These are phyloP conservation scores for Tiliacea aurago DNA, from an alignment of 2,888 invertebrate genomes.

Conservation along the genomic window DNA sequence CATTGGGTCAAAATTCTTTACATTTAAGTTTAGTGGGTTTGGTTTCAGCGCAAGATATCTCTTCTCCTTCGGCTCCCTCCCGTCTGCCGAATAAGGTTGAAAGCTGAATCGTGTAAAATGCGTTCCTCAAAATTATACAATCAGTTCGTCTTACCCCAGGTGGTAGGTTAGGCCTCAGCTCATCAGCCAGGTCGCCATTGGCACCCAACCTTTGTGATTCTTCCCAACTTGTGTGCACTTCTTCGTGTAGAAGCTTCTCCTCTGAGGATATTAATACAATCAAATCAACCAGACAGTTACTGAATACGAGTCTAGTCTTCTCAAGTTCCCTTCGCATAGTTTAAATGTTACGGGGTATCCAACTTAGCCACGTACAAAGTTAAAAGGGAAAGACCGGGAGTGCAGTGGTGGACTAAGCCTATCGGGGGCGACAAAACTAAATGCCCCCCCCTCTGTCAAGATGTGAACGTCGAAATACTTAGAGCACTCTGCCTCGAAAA, in stretches of 20 bases:
- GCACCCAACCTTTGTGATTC: constrained; percentile 90
- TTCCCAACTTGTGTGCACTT: constrained; percentile 93
- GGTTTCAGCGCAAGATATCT: background rate
- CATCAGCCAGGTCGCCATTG: constrained; percentile 83
- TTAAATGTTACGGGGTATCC: too few species aligned
- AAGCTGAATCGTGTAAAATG: background rate
- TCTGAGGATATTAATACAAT: constrained; percentile 82
- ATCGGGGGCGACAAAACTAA: too few species aligned
- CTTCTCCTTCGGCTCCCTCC: background rate
- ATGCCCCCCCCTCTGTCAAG: too few species aligned
- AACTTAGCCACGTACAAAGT: too few species aligned
- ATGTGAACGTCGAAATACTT: too few species aligned
- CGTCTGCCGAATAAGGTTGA: background rate
- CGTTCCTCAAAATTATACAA: background rate
- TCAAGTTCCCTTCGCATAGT: too few species aligned
- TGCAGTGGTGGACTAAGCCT: too few species aligned
- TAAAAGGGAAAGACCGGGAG: too few species aligned
- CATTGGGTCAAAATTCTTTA: background rate
- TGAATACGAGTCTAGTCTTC: too few species aligned
- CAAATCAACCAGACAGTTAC: too few species aligned
- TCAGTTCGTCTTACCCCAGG: constrained; percentile 78
- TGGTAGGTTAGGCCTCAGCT: constrained; percentile 81
- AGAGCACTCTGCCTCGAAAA: too few species aligned
- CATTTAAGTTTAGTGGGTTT: background rate
- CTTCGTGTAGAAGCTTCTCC: constrained; percentile 94